Evolutionary conservation across 2,113 vertebrate genomes (phyloP), one percentile per base, ranked within the genome.

Genomic region (Chionodraco myersi): DNA sequence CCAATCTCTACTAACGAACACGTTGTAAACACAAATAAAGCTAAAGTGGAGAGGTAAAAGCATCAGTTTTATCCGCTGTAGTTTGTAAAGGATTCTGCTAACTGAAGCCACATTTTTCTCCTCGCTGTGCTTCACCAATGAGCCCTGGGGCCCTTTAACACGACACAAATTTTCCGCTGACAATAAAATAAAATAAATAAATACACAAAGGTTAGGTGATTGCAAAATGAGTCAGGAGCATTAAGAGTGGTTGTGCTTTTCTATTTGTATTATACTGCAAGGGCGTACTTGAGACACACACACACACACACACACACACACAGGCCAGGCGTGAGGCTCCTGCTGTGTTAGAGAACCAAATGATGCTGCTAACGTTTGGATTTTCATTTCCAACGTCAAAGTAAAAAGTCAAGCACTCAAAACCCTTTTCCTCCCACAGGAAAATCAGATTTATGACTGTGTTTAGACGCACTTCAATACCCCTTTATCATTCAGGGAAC

Each of bases 91-190:
- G 77, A 82, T 65, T 30, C 16, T 12, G 34, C 83, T 92, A 93
- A 93, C 71, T 75, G 63, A 89, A 88, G 84, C 79, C 91, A 91
- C 90, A 89, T 91, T 93, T 88, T 71, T 75, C 71, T 80, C 54
- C 77, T 61, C 58, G 26, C 73, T 75, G 23, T 44, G 53, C 76
- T 75, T 84, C 56, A 68, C 66, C 62, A 1, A 67, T 59, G 49
- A 34, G 59, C 82, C 81, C 62, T 2, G 16, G 57, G 81, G 84
- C 78, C 23, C 30, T 44, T 69, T 83, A 82, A 92, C 78, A 90
- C 89, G 88, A 92, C 88, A 90, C 86, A 89, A 85, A 90, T 88
- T 88, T 94, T 93, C 92, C 89, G 44, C 77, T 83, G 82, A 90
- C 86, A 88, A 88, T 91, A 76, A 92, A 92, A 87, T 79, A 76